Evolutionary conservation across 2,888 invertebrate genomes (phyloP).

Genomic region (Entomobrya proxima): DNA sequence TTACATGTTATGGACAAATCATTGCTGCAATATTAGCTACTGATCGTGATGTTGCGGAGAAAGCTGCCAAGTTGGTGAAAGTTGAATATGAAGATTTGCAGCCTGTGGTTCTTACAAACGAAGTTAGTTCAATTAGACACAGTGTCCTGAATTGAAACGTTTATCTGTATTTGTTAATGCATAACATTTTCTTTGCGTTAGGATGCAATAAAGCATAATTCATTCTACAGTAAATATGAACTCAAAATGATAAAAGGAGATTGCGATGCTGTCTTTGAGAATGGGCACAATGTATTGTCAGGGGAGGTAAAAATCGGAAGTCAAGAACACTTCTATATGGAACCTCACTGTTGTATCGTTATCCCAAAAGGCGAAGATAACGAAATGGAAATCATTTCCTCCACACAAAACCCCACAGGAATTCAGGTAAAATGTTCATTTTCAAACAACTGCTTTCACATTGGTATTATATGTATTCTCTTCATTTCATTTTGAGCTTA

Average conservation of each 20-base stretch:
- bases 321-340: conserved; percentile 98
- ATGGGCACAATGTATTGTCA: conserved; percentile 79
- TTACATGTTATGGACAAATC: conserved; percentile 87
- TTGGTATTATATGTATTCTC: no score
- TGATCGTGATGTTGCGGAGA: conserved; percentile 87
- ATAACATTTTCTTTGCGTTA: no score
- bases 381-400: conserved; percentile 90
- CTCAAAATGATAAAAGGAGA: conserved; percentile 79
- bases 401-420: conserved; percentile 86
- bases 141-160: no score
- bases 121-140: conserved; percentile 78
- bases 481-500: no score
- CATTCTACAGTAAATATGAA: conserved; percentile 80
- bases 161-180: no score
- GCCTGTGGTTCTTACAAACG: conserved; percentile 89
- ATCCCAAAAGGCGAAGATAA: conserved; percentile 84
- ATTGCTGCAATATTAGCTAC: conserved; percentile 88
- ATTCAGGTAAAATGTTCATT: conserved; percentile 67
- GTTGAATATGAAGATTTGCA: conserved; percentile 88
- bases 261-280: conserved; percentile 82
- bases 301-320: conserved; percentile 89
- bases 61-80: conserved; percentile 88
- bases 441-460: no score
- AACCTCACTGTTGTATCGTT: conserved; percentile 82
- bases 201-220: conserved; percentile 87